Conservation (phyloP, 2,888 invertebrate species). For the Gymnocheta viridis region DNA sequence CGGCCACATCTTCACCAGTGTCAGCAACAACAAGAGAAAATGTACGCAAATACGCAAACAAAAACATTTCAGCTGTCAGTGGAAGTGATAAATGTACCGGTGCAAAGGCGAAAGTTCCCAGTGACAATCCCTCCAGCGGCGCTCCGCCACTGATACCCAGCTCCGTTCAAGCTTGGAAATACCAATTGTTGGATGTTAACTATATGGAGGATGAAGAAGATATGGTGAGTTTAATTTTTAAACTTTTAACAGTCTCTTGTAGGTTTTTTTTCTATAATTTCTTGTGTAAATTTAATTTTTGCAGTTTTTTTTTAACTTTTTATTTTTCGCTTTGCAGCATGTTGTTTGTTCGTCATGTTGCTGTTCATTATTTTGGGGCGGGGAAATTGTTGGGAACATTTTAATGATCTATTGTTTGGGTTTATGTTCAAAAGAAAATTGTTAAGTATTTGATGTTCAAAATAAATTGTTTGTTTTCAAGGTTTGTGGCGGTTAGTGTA, state of each 20-base stretch:
- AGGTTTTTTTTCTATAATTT: slow-evolving; percentile 7
- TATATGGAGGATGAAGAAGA: slow-evolving; percentile 82
- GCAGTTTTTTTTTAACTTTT: slow-evolving; percentile 15
- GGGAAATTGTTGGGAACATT: slow-evolving; percentile 60
- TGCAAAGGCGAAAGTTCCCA: slow-evolving; percentile 24
- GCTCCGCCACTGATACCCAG: neutral
- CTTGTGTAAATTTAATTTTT: neutral
- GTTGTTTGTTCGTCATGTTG: slow-evolving; percentile 23
- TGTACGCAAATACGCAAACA: neutral
- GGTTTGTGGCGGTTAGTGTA: slow-evolving; percentile 28
- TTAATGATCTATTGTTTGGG: slow-evolving; percentile 66
- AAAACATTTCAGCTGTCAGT: neutral
- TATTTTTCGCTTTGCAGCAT: slow-evolving; percentile 20
- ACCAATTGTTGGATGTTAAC: slow-evolving; percentile 78
- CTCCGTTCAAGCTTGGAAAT: slow-evolving; percentile 81
- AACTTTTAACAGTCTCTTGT: neutral
- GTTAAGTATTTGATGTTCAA: slow-evolving; percentile 34
- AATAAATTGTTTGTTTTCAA: slow-evolving; percentile 12
- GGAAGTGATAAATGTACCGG: slow-evolving; percentile 24
- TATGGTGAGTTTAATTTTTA: slow-evolving; percentile 78
- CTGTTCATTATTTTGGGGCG: slow-evolving; percentile 37
- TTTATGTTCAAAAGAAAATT: slow-evolving; percentile 9
- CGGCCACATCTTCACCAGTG: slow-evolving; percentile 56
- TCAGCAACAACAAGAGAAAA: slow-evolving; percentile 16
- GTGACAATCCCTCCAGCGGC: neutral